Percentiles rank a stretch among this genome's conserved stretches.
Evolutionary conservation across 1,140 invertebrate genomes (phyloP).

Genomic region (Heliconius hewitsoni): DNA sequence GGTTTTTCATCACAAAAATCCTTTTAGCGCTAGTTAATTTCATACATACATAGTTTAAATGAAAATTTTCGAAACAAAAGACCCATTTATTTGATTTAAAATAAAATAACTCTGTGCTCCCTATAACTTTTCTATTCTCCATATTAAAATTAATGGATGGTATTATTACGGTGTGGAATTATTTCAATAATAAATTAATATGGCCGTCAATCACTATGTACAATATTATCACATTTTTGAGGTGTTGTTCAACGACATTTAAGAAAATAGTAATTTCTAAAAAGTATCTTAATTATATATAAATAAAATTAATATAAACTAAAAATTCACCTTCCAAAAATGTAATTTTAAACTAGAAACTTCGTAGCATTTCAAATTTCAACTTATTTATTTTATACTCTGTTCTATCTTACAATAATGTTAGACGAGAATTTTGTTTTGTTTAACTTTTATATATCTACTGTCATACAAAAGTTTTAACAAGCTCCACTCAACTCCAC

Average conservation of each 20-base stretch:
- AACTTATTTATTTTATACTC: constrained; percentile 25
- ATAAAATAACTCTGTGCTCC: background rate
- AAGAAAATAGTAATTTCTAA: too few species aligned
- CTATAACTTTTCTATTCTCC: background rate
- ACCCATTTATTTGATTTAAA: constrained; percentile 7
- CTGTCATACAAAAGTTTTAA: constrained; percentile 35
- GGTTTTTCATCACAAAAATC: constrained; percentile 49
- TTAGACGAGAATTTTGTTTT: constrained; percentile 32
- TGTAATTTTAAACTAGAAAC: background rate
- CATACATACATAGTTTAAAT: background rate
- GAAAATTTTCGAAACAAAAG: constrained; percentile 13
- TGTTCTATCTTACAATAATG: constrained; percentile 31
- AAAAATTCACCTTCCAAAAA: background rate
- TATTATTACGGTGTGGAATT: background rate
- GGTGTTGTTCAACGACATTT: too few species aligned
- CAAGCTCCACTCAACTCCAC: constrained; percentile 32
- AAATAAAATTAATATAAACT: background rate
- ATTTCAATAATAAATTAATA: background rate
- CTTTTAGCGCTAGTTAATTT: constrained; percentile 37
- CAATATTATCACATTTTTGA: background rate
- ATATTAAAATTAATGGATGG: background rate
- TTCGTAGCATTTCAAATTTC: background rate
- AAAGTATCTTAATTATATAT: background rate
- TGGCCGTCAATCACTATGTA: background rate
- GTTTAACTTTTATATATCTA: constrained; percentile 32